phyloP scores from a whole-genome alignment of 2,888 invertebrate genomes.

The Drosophila siamana region DNA sequence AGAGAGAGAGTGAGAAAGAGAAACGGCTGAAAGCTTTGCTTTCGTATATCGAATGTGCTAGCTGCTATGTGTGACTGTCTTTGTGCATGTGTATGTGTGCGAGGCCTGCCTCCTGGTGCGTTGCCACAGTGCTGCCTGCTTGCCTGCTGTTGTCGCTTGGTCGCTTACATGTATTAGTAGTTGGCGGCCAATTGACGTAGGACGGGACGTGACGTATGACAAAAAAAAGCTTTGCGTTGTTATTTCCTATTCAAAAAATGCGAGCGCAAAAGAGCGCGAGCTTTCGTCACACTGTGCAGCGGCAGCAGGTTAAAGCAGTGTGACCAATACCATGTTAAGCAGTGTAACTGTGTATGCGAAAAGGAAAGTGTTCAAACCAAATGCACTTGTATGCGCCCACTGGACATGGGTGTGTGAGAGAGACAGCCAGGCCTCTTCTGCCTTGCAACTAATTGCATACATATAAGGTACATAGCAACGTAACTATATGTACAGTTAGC shows the following conservation, averaged over 20 bases:
- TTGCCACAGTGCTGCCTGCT: slow-evolving; percentile 19
- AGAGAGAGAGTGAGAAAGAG: slow-evolving; percentile 59
- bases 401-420: slow-evolving; percentile 17
- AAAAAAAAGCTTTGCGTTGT: slow-evolving; percentile 52
- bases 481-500: slow-evolving; percentile 49
- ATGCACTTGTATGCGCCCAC: slow-evolving; percentile 32
- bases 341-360: slow-evolving; percentile 51
- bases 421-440: slow-evolving; percentile 4
- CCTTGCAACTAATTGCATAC: slow-evolving; percentile 56
- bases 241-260: slow-evolving; percentile 9
- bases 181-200: slow-evolving; percentile 71
- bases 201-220: slow-evolving; percentile 74
- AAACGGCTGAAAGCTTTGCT: slow-evolving; percentile 52
- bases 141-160: slow-evolving; percentile 14
- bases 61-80: neutral
- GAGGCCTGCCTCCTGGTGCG: slow-evolving; percentile 62
- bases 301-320: slow-evolving; percentile 38
- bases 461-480: slow-evolving; percentile 12
- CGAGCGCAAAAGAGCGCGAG: slow-evolving; percentile 49
- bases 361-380: slow-evolving; percentile 68
- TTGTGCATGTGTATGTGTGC: slow-evolving; percentile 26
- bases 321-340: slow-evolving; percentile 36
- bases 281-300: slow-evolving; percentile 33
- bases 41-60: slow-evolving; percentile 31
- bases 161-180: slow-evolving; percentile 50